These are phyloP conservation scores for Lacanobia oleracea DNA, from an alignment of 2,888 invertebrate species.

Conservation along the genomic window DNA sequence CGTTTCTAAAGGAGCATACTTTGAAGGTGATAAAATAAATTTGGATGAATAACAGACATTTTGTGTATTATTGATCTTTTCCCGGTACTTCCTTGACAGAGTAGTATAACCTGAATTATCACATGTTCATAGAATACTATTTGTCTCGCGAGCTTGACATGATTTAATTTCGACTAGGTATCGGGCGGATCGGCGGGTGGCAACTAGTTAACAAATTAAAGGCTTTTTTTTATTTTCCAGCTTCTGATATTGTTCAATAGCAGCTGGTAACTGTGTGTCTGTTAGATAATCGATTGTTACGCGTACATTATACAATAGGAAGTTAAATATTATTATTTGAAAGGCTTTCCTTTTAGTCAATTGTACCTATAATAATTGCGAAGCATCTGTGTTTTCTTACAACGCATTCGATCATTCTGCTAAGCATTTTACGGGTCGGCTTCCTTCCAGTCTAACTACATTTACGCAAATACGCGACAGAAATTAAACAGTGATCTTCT, in stretches of 20 bases:
- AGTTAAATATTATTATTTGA: conserved; percentile 1
- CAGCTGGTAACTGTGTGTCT: background rate
- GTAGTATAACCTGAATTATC: too few species aligned
- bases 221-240: background rate
- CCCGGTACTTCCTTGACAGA: too few species aligned
- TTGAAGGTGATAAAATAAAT: too few species aligned
- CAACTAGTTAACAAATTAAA: background rate
- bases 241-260: background rate
- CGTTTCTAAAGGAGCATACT: too few species aligned
- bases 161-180: too few species aligned
- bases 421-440: background rate
- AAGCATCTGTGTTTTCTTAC: background rate
- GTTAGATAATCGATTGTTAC: background rate
- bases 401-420: background rate
- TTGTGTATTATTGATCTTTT: too few species aligned
- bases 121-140: too few species aligned
- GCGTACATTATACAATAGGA: background rate
- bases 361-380: background rate
- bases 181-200: too few species aligned
- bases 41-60: too few species aligned
- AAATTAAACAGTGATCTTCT: too few species aligned
- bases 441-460: background rate
- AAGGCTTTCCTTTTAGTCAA: background rate
- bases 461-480: too few species aligned
- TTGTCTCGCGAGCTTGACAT: too few species aligned